Base-by-base conservation (phyloP, 1,140 invertebrate species). In the Aphis craccivora region DNA sequence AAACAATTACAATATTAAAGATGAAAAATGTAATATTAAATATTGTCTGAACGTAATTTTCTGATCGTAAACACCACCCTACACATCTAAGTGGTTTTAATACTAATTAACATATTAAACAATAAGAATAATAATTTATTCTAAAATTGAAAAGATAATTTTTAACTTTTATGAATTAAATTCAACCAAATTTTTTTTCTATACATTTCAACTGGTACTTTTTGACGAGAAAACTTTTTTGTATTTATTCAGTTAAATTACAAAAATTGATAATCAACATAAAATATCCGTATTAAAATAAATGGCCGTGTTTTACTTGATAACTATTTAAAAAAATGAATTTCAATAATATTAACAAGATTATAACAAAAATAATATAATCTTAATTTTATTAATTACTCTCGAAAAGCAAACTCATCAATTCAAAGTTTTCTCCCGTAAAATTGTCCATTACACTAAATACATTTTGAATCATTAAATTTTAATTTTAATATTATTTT, bases 111-210 rank as follows among this genome's bases (percentile, higher is more conserved):
- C 43, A 45, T 87, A 45, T 87, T 87, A 87, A 11, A 45, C 84
- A 86, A 86, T 87, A 87, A 87, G 84, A 87, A 87, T 30, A 87
- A 87, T 87, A 30, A 84, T 84, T 84, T 14, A 25, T 84, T n/a
- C 60, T n/a, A n/a, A 76, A 76, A 76, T n/a, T 76, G 30, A 76
- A 76, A 76, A 76, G 30, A 76, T 76, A 76, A 76, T n/a, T 76
- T n/a, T 76, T 76, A 76, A n/a, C 60, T 76, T 67, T 76, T n/a
- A 76, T 76, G 60, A 76, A 76, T 83, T 84, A 43, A 43, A 11
- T 40, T 84, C 83, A 40, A 11, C 35, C 22, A 83, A 83, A 37
- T 20, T n/a, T 76, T 67, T 67, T 76, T 76, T 76, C 23, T 86
- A 83, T 84, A 84, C 25, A 30, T 43, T 87, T 87, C 25, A n/a